These are phyloP conservation scores for Chelonia mydas DNA, from an alignment of 2,797 vertebrate genomes.

Conservation along the genomic window DNA sequence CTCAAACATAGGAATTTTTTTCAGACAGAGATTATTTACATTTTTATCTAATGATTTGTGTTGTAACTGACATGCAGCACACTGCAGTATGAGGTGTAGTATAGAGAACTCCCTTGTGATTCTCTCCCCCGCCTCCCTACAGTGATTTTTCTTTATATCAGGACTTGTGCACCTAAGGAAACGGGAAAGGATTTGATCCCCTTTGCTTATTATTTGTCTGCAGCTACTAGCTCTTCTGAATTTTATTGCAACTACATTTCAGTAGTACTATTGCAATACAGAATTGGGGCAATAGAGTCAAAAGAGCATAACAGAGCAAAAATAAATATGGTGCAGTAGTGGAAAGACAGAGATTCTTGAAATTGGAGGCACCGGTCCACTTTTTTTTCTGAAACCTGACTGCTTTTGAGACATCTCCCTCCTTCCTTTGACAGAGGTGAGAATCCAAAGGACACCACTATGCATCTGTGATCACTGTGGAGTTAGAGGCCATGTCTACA, in stretches of 20 bases:
- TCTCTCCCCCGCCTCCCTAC: neutral
- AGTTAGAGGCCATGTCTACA: neutral
- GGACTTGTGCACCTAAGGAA: neutral
- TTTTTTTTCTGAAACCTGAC: neutral
- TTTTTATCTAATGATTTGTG: neutral
- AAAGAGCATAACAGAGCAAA: rapidly evolving
- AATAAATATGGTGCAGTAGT: neutral
- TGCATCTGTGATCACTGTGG: neutral
- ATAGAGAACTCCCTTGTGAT: neutral
- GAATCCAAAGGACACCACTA: neutral
- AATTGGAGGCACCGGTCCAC: neutral
- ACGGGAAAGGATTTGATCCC: neutral
- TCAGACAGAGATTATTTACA: neutral
- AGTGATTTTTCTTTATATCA: neutral
- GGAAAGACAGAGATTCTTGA: neutral
- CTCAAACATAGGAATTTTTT: neutral
- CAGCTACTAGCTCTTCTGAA: neutral
- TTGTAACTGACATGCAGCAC: neutral
- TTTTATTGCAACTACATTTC: neutral
- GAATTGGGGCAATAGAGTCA: neutral
- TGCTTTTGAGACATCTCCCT: neutral
- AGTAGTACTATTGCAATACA: neutral
- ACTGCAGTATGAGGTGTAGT: neutral
- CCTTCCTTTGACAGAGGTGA: neutral
- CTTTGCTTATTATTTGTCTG: neutral